Percentiles rank a stretch among this genome's conserved stretches.
These are phyloP conservation scores for Cromileptes altivelis DNA, from an alignment of 2,113 vertebrate species.

Conservation along the genomic window DNA sequence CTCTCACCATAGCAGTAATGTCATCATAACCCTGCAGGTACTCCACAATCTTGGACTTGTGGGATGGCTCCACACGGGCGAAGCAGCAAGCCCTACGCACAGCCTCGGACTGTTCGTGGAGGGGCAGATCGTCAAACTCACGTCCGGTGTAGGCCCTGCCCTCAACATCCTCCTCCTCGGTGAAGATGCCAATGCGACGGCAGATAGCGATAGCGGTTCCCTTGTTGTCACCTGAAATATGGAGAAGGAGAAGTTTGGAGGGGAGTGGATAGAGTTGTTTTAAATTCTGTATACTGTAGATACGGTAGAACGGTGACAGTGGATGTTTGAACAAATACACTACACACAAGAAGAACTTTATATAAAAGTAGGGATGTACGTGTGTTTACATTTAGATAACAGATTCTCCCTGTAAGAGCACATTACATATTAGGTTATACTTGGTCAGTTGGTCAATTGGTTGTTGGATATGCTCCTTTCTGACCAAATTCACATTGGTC, in stretches of 20 bases:
- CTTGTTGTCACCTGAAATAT: conserved; percentile 88
- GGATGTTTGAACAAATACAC: background rate
- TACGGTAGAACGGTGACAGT: background rate
- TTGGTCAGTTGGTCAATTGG: too few species aligned
- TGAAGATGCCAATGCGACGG: conserved; percentile 83
- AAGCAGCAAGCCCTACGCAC: conserved; percentile 91
- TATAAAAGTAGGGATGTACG: background rate
- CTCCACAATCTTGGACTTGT: conserved; percentile 98
- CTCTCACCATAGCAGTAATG: conserved; percentile 94
- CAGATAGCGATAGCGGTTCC: conserved; percentile 89
- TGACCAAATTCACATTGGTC: too few species aligned
- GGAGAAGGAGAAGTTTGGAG: background rate
- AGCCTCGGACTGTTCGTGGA: conserved; percentile 73
- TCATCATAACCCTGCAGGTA: conserved; percentile 91
- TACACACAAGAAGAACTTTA: background rate
- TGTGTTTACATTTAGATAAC: background rate
- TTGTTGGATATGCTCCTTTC: too few species aligned
- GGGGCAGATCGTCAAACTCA: conserved; percentile 84
- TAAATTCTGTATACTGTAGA: background rate
- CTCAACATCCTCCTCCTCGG: conserved; percentile 83
- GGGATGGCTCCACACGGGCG: conserved; percentile 94
- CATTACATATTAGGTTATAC: too few species aligned
- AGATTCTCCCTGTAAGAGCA: background rate
- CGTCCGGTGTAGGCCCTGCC: conserved; percentile 85
- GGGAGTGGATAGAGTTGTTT: conserved; percentile 3